Evolutionary conservation across 2,113 vertebrate species (phyloP), one percentile per base, ranked within the genome.

Genomic region (Scomber scombrus): DNA sequence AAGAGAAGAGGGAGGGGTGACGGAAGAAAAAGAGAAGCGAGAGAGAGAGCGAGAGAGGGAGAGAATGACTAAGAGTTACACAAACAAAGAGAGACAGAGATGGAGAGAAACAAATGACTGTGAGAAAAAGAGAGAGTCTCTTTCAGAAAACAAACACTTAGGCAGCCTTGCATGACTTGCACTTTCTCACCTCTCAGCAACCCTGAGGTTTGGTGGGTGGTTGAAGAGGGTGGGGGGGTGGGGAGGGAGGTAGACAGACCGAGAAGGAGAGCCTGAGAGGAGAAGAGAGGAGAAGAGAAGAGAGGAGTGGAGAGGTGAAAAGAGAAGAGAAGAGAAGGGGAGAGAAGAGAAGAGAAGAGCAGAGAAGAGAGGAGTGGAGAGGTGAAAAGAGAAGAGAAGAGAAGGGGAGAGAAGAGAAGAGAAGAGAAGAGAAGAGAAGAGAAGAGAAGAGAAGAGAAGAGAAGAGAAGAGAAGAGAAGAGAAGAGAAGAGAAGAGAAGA

Each of bases 141-240:
- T 73, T 78, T 84, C 43, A 64, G 73, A 86, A 88, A 85, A 89
- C 70, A 90, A 85, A 87, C 83, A 89, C 83, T 82, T 80, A 63
- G 66, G 84, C 89, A 84, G 76, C 50, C 78, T 88, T 88, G 89
- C 88, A 92, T 94, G 92, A 94, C 92, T 94, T 94, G 93, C 92
- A 93, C 89, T 93, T 93, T 93, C 88, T 88, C 78, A 91, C 90
- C 86, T 72, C 84, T 58, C 60, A 9, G 71, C 66, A 86, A 80
- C 77, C 75, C 84, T 56, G 79, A 71, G 71, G 65, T 69, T 68
- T 34, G 64, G 15, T 31, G 55, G 71, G 75, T 49, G 75, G 43
- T 2, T 52, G 49, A 49, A n/a, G 34, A 29, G 21, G 64, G 31
- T 34, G 31, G 61, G 23, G 55, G 26, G 19, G 5, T 5, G 11